Evolutionary conservation across 2,797 vertebrate species (phyloP).

Genomic region (Danionella dracula): DNA sequence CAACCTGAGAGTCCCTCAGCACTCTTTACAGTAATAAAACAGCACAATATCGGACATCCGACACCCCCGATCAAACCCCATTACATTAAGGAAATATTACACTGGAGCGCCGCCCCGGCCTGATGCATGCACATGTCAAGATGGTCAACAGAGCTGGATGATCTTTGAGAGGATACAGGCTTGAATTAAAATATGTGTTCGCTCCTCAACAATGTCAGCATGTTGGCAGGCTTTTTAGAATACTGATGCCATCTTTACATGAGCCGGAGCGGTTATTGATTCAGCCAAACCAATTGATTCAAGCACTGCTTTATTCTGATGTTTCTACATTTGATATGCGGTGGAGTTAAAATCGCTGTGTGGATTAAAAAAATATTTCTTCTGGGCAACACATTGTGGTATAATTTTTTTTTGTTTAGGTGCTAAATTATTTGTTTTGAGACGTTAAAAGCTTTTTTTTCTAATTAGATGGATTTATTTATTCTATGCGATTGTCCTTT

Average conservation of each 20-base stretch:
- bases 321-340: no score
- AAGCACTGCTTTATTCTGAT: conserved; percentile 26
- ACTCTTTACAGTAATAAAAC: conserved; percentile 90
- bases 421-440: no score
- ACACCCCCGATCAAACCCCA: conserved; percentile 90
- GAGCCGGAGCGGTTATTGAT: conserved; percentile 75
- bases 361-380: no score
- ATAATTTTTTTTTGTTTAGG: no score
- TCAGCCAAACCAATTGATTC: conserved; percentile 42
- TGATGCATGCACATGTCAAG: conserved; percentile 77
- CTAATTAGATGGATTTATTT: no score
- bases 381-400: no score
- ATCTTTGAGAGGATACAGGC: conserved; percentile 55
- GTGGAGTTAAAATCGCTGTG: no score
- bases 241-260: conserved; percentile 77
- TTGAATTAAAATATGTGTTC: conserved; percentile 83
- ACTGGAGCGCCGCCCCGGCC: conserved; percentile 59
- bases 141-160: conserved; percentile 48
- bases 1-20: conserved; percentile 83
- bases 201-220: conserved; percentile 78
- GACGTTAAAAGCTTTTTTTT: no score
- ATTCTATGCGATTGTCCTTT: no score
- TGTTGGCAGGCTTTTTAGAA: conserved; percentile 80
- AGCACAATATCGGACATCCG: conserved; percentile 81
- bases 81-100: conserved; percentile 93